Evolutionary conservation across 2,888 invertebrate species (phyloP), one percentile per base, ranked within the genome.

Genomic region (Drosophila buzzatii): DNA sequence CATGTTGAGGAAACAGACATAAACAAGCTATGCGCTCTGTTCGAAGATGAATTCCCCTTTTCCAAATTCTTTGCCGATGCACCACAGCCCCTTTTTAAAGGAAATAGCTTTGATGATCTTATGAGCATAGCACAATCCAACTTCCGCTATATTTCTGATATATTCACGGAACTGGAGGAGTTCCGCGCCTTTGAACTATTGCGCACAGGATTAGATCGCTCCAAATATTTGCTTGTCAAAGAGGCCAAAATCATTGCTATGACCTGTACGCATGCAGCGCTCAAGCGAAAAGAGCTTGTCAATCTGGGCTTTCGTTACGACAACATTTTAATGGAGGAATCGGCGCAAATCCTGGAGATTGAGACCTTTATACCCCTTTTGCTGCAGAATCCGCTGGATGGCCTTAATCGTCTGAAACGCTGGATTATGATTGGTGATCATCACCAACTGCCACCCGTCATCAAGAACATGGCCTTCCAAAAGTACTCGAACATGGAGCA

Each of bases 401-500:
- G 99, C 0, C 96, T 96, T 81, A 99, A 98, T 91, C 95, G 99
- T 0, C 94, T 99, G 70, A 99, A 99, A 93, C 91, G 99, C 18
- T 99, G 99, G 99, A 99, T 99, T 85, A 99, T 99, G 99, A 99
- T 99, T 90, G 99, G 99, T 0, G 99, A 97, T 94, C 99, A 99
- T 93, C 99, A 99, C 93, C 99, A 99, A 93, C 94, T 99, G 82
- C 99, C 99, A 0, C 99, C 99, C 0, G 99, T 99, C 14, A 99
- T 99, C 53, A 99, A 99, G 94, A 99, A 99, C 93, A 99, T 99
- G 98, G 99, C 99, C 9, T 99, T 99, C 94, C 99, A 99, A 93
- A 99, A 99, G 92, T 99, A 98, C 93, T 99, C 98, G 62, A 99
- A 99, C 91, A 99, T 99, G 99, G 99, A 99, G 91, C 99, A 99